Percentiles rank a stretch among this genome's conserved stretches.
These are phyloP conservation scores for Sminthurides aquaticus DNA, from an alignment of 2,888 invertebrate genomes.

Conservation along the genomic window DNA sequence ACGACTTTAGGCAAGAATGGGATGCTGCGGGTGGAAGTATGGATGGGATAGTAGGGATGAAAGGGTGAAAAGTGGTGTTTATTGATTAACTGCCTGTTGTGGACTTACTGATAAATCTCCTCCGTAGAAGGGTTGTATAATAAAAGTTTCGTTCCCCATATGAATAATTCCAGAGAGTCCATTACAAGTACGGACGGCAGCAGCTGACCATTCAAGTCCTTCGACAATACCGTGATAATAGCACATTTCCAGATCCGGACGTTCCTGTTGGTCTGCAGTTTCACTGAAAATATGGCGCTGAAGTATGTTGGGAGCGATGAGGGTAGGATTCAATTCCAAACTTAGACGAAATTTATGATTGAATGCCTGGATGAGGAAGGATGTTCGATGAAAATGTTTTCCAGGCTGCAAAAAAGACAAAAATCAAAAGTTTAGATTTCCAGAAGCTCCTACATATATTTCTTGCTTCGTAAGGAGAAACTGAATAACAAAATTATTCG, in stretches of 20 bases:
- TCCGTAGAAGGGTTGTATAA: conserved; percentile 95
- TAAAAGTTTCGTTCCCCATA: conserved; percentile 95
- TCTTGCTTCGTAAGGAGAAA: no score
- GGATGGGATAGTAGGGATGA: not conserved
- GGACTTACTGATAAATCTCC: conserved; percentile 90
- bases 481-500: no score
- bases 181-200: conserved; percentile 95
- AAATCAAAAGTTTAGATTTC: not conserved
- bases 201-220: conserved; percentile 91
- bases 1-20: not conserved
- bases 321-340: conserved; percentile 86
- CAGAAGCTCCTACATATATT: no score
- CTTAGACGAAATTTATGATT: conserved; percentile 93
- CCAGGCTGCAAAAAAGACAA: conserved; percentile 62
- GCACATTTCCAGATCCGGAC: conserved; percentile 67
- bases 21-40: not conserved
- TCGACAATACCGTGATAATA: conserved; percentile 97
- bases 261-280: conserved; percentile 63
- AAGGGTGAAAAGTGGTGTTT: not conserved
- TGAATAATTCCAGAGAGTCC: conserved; percentile 96
- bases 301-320: conserved; percentile 72
- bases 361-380: conserved; percentile 92
- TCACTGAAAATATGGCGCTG: conserved; percentile 82
- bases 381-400: conserved; percentile 89
- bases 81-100: not conserved